phyloP scores from a whole-genome alignment of 2,113 vertebrate species.

The Hippocampus guttulatus region DNA sequence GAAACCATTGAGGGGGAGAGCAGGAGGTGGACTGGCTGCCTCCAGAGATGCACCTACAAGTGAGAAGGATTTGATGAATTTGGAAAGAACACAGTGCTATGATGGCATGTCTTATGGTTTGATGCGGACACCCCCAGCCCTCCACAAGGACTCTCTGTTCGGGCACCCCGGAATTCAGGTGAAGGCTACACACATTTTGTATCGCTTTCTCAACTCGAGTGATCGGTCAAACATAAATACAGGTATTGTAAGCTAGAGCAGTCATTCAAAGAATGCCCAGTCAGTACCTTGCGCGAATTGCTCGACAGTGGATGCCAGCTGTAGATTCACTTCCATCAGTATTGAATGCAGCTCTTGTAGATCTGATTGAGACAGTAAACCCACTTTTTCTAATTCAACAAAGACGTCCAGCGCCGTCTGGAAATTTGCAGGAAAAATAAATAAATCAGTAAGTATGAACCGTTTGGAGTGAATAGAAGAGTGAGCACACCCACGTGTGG shows the following conservation, averaged over 20 bases:
- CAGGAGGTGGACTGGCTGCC: accelerated
- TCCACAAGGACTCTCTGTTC: too few relatives aligned
- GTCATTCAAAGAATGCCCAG: background rate
- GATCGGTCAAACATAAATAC: background rate
- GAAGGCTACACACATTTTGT: background rate
- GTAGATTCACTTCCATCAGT: constrained; percentile 25
- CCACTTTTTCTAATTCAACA: constrained; percentile 66
- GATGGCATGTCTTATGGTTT: background rate
- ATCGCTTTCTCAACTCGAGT: background rate
- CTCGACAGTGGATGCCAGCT: constrained; percentile 34
- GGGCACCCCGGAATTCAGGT: background rate
- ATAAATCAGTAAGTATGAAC: background rate
- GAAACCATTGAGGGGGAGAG: constrained; percentile 4
- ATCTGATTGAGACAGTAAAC: constrained; percentile 37
- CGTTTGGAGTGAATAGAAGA: background rate
- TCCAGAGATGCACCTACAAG: background rate
- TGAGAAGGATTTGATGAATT: background rate
- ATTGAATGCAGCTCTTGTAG: constrained; percentile 15
- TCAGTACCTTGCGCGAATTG: constrained; percentile 17
- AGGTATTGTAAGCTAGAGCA: too few relatives aligned
- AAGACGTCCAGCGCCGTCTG: constrained; percentile 69
- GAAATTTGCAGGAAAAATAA: background rate
- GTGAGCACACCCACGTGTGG: too few relatives aligned
- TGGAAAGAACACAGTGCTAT: background rate
- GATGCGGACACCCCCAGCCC: background rate